Percentiles rank a stretch among this genome's conserved stretches.
These are phyloP conservation scores for Ylistrum balloti DNA, from an alignment of 1,140 invertebrate genomes.

Conservation along the genomic window DNA sequence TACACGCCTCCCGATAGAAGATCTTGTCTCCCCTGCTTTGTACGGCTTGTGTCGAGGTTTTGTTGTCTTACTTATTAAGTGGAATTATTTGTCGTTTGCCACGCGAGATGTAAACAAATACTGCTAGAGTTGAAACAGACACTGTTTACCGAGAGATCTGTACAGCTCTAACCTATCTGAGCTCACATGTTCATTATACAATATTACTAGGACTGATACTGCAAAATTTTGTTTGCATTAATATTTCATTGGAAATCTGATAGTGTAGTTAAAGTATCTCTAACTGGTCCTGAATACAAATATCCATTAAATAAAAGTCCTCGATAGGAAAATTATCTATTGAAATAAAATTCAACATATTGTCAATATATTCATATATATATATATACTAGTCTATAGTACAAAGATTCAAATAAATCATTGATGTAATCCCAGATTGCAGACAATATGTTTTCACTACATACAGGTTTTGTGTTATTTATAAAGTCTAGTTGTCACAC, in stretches of 20 bases:
- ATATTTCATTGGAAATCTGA: background rate
- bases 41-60: background rate
- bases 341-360: too few species aligned
- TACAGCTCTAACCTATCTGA: background rate
- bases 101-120: conserved; percentile 23
- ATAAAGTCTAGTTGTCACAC: too few species aligned
- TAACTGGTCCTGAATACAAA: background rate
- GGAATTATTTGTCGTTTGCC: conserved; percentile 11
- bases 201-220: background rate
- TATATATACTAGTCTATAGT: too few species aligned
- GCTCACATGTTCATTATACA: background rate
- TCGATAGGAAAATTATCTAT: too few species aligned
- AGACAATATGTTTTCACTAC: too few species aligned
- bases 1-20: background rate
- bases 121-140: background rate
- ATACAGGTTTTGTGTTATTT: too few species aligned
- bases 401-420: too few species aligned
- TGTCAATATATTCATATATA: background rate
- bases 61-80: conserved; percentile 34
- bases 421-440: too few species aligned
- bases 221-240: background rate
- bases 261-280: background rate
- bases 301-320: conserved; percentile 11
- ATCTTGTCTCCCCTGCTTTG: conserved; percentile 32
- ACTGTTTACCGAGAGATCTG: background rate